Evolutionary conservation across 2,888 invertebrate species (phyloP).

Genomic region (Xiphydria camelus): DNA sequence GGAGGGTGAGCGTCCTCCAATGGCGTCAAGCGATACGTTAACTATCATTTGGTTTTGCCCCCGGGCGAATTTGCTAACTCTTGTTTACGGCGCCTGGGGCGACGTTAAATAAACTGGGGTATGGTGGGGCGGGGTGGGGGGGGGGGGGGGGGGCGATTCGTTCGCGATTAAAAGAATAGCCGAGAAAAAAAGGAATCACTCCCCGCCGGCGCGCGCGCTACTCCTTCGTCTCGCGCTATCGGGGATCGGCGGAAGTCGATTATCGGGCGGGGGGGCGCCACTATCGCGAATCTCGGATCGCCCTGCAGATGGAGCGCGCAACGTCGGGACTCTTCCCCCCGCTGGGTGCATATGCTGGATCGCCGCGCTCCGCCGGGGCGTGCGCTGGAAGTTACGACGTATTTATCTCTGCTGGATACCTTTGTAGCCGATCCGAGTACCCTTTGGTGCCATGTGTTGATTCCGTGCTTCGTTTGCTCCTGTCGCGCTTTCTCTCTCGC

Average conservation of each 20-base stretch:
- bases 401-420: slow-evolving; percentile 58
- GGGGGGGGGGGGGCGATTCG: slow-evolving; percentile 22
- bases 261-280: slow-evolving; percentile 34
- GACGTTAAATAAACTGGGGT: slow-evolving; percentile 56
- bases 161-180: slow-evolving; percentile 37
- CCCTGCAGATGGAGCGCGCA: slow-evolving; percentile 48
- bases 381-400: slow-evolving; percentile 41
- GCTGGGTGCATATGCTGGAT: slow-evolving; percentile 53
- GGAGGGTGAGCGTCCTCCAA: slow-evolving; percentile 43
- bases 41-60: slow-evolving; percentile 55
- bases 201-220: slow-evolving; percentile 9
- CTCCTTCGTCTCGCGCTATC: slow-evolving; percentile 28
- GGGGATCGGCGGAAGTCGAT: slow-evolving; percentile 47
- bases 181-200: slow-evolving; percentile 15
- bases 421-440: slow-evolving; percentile 49
- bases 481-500: too few relatives aligned
- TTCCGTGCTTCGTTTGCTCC: slow-evolving; percentile 17
- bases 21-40: slow-evolving; percentile 57
- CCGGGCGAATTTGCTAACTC: slow-evolving; percentile 58
- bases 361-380: slow-evolving; percentile 54
- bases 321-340: slow-evolving; percentile 39
- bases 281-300: slow-evolving; percentile 44
- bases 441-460: slow-evolving; percentile 50
- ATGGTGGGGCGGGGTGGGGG: slow-evolving; percentile 33
- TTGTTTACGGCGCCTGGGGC: slow-evolving; percentile 58